Percentiles rank a stretch among this genome's conserved stretches.
Conservation (phyloP, 2,888 invertebrate genomes). For the Myopa testacea region DNA sequence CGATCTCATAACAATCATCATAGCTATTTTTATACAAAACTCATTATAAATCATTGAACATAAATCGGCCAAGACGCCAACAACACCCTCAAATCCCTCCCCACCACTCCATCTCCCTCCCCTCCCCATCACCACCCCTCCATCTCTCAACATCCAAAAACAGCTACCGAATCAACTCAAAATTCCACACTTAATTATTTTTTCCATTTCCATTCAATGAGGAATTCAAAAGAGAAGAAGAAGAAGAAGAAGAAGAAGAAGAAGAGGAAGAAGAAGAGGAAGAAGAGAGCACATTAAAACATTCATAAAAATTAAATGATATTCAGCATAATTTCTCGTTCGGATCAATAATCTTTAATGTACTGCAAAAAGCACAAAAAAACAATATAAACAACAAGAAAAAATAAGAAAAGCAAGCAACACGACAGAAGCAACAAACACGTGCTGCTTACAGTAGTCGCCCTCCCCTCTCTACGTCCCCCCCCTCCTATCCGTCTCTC, state of each 20-base stretch:
- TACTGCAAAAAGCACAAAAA: constrained; percentile 1
- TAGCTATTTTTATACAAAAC: too few relatives aligned
- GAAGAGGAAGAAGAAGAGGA: background rate
- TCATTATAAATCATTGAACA: too few relatives aligned
- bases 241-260: constrained; percentile 1
- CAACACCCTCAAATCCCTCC: too few relatives aligned
- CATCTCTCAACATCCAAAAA: background rate
- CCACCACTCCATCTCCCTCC: background rate
- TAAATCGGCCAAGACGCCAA: too few relatives aligned
- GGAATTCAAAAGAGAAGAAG: background rate
- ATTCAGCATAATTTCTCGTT: constrained; percentile 1
- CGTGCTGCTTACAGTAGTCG: background rate
- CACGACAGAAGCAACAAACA: constrained; percentile 1
- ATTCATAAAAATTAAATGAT: background rate
- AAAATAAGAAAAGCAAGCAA: background rate
- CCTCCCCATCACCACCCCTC: background rate
- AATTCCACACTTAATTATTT: constrained; percentile 2
- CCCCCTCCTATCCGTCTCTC: too few relatives aligned
- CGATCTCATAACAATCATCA: too few relatives aligned
- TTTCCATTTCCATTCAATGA: background rate
- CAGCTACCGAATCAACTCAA: background rate
- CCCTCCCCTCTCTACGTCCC: too few relatives aligned
- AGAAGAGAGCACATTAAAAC: too few relatives aligned
- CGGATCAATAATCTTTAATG: constrained; percentile 5
- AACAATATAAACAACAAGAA: too few relatives aligned